Evolutionary conservation across 1,140 invertebrate species (phyloP), one percentile per base, ranked within the genome.

Genomic region (Ostrea edulis): DNA sequence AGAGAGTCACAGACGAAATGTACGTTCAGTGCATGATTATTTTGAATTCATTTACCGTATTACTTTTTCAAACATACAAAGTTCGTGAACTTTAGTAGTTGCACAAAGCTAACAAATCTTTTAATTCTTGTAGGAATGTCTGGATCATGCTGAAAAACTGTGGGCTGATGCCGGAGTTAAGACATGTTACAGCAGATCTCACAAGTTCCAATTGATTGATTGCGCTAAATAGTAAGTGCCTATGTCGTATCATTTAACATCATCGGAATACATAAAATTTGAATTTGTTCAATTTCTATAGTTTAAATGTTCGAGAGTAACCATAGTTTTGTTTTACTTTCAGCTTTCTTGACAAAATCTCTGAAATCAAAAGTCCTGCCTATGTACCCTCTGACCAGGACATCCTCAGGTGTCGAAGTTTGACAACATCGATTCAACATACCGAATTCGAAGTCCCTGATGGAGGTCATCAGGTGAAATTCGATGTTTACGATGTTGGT

Each of bases 201-300:
- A 99, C 96, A 99, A 99, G 96, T 99, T 99, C 96, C 99, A 99
- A 96, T 97, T 99, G 93, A 99, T 99, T 95, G 99, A 99, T 96
- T 99, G 99, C 96, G 99, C 99, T 95, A 99, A 99, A 97, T 99
- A 99, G 98, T 99, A 96, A 97, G 97, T 97, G 90, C 25, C 35
- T 55, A 1, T 14, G 20, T 52, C 8, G 11, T 7, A 55, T 14
- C 5, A 17, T 58, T 14, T 58, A 81, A 25, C 12, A 35, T 81
- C 25, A 14, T 81, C 22, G 2, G 22, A 81, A 29, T 81, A 9
- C 22, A 81, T 81, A 29, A 25, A 7, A 12, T 81, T 81, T 14
- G 11, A 2, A 58, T 17, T 5, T 14, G 4, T 58, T 20, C 12
- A 5, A 58, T 58, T 58, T 44, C 35, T 5, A 44, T 44, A 44